These are phyloP conservation scores for Tetheella fluctuosa DNA, from an alignment of 2,888 invertebrate genomes.

Conservation along the genomic window DNA sequence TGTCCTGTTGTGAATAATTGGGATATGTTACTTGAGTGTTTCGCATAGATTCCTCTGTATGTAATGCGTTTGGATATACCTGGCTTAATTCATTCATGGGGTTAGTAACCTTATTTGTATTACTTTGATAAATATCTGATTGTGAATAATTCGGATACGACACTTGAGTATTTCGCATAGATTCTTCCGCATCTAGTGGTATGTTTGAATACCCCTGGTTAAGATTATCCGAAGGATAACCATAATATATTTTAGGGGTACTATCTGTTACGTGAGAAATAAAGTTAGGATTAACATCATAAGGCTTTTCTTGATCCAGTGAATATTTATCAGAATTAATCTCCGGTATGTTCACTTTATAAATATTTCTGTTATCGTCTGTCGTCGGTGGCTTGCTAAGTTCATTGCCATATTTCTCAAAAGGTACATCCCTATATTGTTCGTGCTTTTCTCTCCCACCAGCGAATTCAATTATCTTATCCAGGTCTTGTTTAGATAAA, in stretches of 20 bases:
- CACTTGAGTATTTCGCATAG: slow-evolving; percentile 32
- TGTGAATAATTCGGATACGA: slow-evolving; percentile 2
- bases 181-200: slow-evolving; percentile 40
- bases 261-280: slow-evolving; percentile 10
- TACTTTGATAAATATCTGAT: neutral
- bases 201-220: slow-evolving; percentile 22
- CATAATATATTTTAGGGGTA: neutral
- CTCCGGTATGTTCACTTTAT: slow-evolving; percentile 28
- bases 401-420: slow-evolving; percentile 13
- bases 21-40: slow-evolving; percentile 6
- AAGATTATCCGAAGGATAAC: slow-evolving; percentile 12
- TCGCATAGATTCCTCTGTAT: slow-evolving; percentile 12
- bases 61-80: neutral
- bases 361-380: slow-evolving; percentile 24
- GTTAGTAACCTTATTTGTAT: neutral
- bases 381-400: neutral
- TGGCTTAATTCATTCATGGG: neutral
- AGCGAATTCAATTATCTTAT: slow-evolving; percentile 67
- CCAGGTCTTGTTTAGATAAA: slow-evolving; percentile 70
- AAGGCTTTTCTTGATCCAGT: neutral
- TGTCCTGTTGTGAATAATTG: neutral
- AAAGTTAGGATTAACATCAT: neutral
- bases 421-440: neutral
- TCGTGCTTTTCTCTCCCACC: slow-evolving; percentile 43
- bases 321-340: slow-evolving; percentile 28